A percentile compares a stretch with the other conserved stretches of the same genome.
Evolutionary conservation across 2,113 vertebrate species (phyloP).

Genomic region (Ictalurus furcatus): DNA sequence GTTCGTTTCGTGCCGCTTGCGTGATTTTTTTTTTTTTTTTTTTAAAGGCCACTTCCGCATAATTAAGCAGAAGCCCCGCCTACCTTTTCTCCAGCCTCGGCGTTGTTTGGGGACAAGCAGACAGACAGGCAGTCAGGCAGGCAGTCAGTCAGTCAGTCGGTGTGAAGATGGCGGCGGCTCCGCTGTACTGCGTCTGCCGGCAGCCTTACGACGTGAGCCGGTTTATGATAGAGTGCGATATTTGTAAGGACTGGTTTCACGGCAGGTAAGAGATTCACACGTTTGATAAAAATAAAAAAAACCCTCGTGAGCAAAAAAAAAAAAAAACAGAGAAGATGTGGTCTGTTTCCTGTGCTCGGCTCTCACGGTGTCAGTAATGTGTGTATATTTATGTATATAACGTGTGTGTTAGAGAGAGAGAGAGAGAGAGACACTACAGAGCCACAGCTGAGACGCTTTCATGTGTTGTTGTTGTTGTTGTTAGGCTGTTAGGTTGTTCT

Average conservation of each 20-base stretch:
- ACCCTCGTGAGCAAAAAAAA: not conserved
- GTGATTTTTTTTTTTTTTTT: not conserved
- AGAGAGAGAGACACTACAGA: not conserved
- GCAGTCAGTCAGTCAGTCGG: not conserved
- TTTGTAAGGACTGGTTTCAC: constrained; percentile 98
- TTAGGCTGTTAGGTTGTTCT: not conserved
- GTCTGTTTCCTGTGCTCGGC: not conserved
- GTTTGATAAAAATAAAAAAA: not conserved
- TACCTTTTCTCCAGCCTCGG: constrained; percentile 3
- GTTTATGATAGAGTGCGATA: constrained; percentile 98
- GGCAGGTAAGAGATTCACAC: constrained; percentile 80
- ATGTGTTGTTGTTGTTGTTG: constrained; percentile 33
- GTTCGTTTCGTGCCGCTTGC: not conserved
- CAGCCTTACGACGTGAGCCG: constrained; percentile 95
- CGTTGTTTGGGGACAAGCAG: constrained; percentile 77
- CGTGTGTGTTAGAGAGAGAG: not conserved
- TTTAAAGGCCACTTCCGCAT: constrained; percentile 39
- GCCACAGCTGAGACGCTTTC: constrained; percentile 29
- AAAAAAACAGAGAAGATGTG: not conserved
- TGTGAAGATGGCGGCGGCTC: constrained; percentile 82
- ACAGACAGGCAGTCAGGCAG: not conserved
- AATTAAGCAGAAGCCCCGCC: constrained; percentile 41
- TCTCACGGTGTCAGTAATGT: not conserved
- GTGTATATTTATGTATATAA: not conserved
- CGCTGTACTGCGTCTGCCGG: constrained; percentile 96